Evolutionary conservation across 2,113 vertebrate genomes (phyloP).

Genomic region (Danionella cerebrum): DNA sequence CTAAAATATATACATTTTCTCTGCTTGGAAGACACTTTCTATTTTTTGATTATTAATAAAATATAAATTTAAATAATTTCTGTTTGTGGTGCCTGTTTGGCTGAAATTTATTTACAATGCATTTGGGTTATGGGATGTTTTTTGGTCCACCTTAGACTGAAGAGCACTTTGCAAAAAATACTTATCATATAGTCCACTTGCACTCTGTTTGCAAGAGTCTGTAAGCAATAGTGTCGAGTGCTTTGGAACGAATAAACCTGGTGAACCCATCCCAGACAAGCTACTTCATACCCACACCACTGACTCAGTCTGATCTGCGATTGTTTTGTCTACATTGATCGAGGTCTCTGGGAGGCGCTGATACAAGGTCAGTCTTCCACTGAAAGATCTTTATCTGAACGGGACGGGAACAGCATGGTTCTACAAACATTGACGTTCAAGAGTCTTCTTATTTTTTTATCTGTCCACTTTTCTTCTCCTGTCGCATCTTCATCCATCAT

Average conservation of each 20-base stretch:
- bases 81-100: no score
- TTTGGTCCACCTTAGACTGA: not conserved
- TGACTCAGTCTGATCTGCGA: not conserved
- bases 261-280: not conserved
- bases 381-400: slow-evolving; percentile 17
- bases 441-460: not conserved
- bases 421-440: not conserved
- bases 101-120: not conserved
- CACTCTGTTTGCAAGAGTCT: not conserved
- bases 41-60: no score
- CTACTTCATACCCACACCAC: not conserved
- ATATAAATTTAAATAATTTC: no score
- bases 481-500: slow-evolving; percentile 1
- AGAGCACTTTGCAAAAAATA: not conserved
- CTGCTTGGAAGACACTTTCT: no score
- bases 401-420: not conserved
- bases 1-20: no score
- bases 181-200: not conserved
- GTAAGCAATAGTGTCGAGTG: slow-evolving; percentile 6
- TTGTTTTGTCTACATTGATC: not conserved
- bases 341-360: not conserved
- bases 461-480: not conserved
- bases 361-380: slow-evolving; percentile 8
- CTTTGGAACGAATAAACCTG: slow-evolving; percentile 14
- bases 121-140: not conserved